These are phyloP conservation scores for Myrmecobius fasciatus DNA, from an alignment of 2,113 vertebrate genomes.

Conservation along the genomic window DNA sequence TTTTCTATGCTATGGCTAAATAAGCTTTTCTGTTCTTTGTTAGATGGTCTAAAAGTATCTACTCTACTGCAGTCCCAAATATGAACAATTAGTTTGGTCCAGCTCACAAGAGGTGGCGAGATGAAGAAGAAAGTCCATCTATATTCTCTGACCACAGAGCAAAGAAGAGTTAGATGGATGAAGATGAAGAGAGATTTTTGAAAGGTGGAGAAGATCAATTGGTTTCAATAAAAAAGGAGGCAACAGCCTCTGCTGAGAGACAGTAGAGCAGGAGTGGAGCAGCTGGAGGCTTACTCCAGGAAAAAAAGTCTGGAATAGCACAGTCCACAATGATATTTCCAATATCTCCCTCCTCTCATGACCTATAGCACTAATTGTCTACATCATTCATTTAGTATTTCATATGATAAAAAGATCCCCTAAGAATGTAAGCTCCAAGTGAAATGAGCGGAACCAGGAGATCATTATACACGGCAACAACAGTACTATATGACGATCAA, in stretches of 20 bases:
- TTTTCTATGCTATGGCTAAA: not conserved
- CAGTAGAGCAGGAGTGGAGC: not conserved
- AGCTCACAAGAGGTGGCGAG: not conserved
- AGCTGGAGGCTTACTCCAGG: not conserved
- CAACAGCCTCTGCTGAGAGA: not conserved
- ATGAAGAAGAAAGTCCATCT: not conserved
- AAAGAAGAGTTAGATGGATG: not conserved
- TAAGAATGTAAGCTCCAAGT: not conserved
- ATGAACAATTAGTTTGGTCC: not conserved
- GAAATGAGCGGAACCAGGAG: no score
- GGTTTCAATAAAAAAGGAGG: not conserved
- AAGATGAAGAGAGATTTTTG: not conserved
- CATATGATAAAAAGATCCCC: not conserved
- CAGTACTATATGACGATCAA: no score
- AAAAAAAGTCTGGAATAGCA: not conserved
- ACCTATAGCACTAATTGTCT: not conserved
- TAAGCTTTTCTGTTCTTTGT: not conserved
- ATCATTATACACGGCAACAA: no score
- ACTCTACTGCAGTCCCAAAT: not conserved
- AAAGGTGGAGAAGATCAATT: not conserved
- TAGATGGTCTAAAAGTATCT: not conserved
- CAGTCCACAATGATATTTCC: not conserved
- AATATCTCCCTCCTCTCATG: not conserved
- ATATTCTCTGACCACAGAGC: not conserved
- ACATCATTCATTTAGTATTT: not conserved